Evolutionary conservation across 2,888 invertebrate genomes (phyloP), one percentile per base, ranked within the genome.

Genomic region (Oscheius onirici): DNA sequence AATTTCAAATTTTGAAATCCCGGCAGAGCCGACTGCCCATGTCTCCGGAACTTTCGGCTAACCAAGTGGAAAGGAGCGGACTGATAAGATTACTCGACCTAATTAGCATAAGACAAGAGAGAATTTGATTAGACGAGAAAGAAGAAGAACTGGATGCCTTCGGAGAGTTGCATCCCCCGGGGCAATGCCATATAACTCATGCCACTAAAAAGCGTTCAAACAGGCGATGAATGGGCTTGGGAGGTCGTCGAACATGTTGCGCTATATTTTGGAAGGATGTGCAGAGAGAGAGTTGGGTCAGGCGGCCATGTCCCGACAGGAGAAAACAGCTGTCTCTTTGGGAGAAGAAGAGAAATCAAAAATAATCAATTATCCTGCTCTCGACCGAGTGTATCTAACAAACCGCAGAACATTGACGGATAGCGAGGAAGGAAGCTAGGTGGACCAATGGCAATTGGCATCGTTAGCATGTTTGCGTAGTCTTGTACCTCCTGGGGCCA

Each of bases 1-100:
- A n/a, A n/a, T n/a, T n/a, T n/a, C n/a, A n/a, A n/a, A n/a, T n/a
- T n/a, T n/a, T n/a, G n/a, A n/a, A n/a, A n/a, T n/a, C n/a, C n/a
- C n/a, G 46, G 75, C 66, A 57, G 69, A 75, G 75, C 66, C 77
- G 76, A 67, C 72, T 74, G 73, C 75, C 83, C 79, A 79, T 82
- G 34, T 34, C 8, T 8, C 3, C 34, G 3, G 5, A 6, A 34
- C 10, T 34, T 40, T 41, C n/a, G 17, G 40, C n/a, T 40, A 40
- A 10, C 2, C 10, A 60, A 43, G 22, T 3, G 34, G 8, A 34
- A 17, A 41, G 40, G 67, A 13, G 41, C 15, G 22, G n/a, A 49
- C 49, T 49, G 63, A 63, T 63, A 63, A 63, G 63, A 63, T 63
- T 63, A 63, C 34, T 34, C 63, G 63, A 49, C 63, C 63, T 49